Evolutionary conservation across 2,888 invertebrate species (phyloP).

Genomic region (Scaptomyza polygonia): DNA sequence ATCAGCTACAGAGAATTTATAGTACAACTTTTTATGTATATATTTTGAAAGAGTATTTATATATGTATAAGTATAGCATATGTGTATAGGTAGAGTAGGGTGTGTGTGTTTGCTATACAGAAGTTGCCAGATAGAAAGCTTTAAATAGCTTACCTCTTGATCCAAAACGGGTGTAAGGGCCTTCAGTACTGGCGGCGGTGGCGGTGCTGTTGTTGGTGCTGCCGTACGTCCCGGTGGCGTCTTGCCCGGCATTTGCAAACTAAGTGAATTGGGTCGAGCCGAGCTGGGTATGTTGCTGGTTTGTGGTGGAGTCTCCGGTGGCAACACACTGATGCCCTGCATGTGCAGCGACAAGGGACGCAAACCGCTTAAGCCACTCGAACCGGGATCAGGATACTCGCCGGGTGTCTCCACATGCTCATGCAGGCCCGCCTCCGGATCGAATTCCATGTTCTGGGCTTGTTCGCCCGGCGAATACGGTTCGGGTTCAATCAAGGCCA

Average conservation of each 20-base stretch:
- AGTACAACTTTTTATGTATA: slow-evolving; percentile 7
- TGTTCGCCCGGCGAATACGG: slow-evolving; percentile 85
- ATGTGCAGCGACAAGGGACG: slow-evolving; percentile 89
- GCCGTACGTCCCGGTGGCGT: slow-evolving; percentile 56
- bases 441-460: slow-evolving; percentile 86
- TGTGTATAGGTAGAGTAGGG: slow-evolving; percentile 28
- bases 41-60: slow-evolving; percentile 8
- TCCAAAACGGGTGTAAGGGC: slow-evolving; percentile 85
- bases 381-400: slow-evolving; percentile 90
- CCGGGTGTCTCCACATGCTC: slow-evolving; percentile 90
- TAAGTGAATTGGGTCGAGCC: slow-evolving; percentile 64
- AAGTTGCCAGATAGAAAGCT: slow-evolving; percentile 8
- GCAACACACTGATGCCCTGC: slow-evolving; percentile 86
- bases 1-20: slow-evolving; percentile 47
- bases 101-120: slow-evolving; percentile 37
- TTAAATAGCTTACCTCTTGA: slow-evolving; percentile 86
- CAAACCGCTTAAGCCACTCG: slow-evolving; percentile 91
- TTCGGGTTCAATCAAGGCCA: slow-evolving; percentile 83
- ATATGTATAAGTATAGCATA: slow-evolving; percentile 7
- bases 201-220: slow-evolving; percentile 83
- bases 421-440: slow-evolving; percentile 85
- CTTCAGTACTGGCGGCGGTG: slow-evolving; percentile 83
- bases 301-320: slow-evolving; percentile 84
- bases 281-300: slow-evolving; percentile 53
- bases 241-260: slow-evolving; percentile 60